phyloP scores from a whole-genome alignment of 2,797 vertebrate genomes.

The Tamandua tetradactyla region DNA sequence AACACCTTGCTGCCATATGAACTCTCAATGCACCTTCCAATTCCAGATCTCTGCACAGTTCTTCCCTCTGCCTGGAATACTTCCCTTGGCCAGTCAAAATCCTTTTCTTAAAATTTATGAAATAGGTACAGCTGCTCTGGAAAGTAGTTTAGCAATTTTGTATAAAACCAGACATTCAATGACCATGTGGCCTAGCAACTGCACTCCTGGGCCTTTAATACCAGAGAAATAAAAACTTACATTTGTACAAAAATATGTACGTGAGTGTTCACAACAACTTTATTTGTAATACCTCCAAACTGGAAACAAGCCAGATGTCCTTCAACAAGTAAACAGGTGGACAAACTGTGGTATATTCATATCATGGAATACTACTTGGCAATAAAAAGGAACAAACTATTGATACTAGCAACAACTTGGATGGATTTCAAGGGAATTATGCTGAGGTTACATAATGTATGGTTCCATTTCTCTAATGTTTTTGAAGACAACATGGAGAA shows the following conservation, averaged over 20 bases:
- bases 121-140: background rate
- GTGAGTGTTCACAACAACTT: background rate
- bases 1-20: background rate
- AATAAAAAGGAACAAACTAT: background rate
- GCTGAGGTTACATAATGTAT: background rate
- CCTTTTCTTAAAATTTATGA: constrained; percentile 30
- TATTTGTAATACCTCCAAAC: background rate
- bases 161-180: constrained; percentile 27
- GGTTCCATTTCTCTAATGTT: background rate
- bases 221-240: constrained; percentile 21
- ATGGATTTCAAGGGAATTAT: too few species aligned
- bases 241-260: background rate
- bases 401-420: too few species aligned
- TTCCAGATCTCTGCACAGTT: background rate
- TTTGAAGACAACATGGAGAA: background rate
- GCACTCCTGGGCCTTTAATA: background rate
- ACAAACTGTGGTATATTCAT: background rate
- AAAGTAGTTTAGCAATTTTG: constrained; percentile 11
- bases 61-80: background rate
- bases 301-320: background rate
- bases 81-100: constrained; percentile 8
- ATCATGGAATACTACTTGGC: background rate
- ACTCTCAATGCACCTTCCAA: background rate
- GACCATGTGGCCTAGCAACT: background rate
- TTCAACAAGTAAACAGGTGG: background rate